Base-by-base conservation (phyloP, 2,113 vertebrate genomes). In the Fukomys damarensis region DNA sequence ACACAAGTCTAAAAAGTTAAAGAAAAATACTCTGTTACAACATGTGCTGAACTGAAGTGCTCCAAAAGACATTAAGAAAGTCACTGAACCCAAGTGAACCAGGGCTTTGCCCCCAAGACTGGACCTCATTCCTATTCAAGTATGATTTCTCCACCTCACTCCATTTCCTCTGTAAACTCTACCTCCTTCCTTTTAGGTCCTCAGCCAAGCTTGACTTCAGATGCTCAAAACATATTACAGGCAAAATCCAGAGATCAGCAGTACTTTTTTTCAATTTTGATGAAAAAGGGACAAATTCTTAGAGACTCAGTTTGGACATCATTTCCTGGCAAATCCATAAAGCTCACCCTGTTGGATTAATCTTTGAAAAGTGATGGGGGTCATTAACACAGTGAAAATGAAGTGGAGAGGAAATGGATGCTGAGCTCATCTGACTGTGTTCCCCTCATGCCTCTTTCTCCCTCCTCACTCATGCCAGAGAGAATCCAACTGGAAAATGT, bases 311-410 rank as follows among this genome's bases (percentile, higher is more conserved):
- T 70, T 96, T 82, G 70, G 74, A 88, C 68, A 95, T 52, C 14
- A 77, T 94, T 98, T 96, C 41, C 58, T 96, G 65, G 82, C 76
- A 97, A 91, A 94, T 90, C 54, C 58, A 85, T 17, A 86, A 85
- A 92, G 65, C 28, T 93, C 61, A 86, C 74, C 49, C 9, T 59
- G 5, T 38, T 96, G 89, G 88, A 98, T 81, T 94, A 66, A 95
- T 93, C 86, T 76, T 54, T 89, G n/a, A 32, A 46, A 98, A 94
- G 88, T 74, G 65, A 49, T 94, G 58, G 93, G 59, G 94, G 66
- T 19, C 38, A 2, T 93, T 96, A 96, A 61, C 4, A 0, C 32
- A 81, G 46, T 58, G 68, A 74, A 95, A 96, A 81, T 94, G 95
- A 97, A 59, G 82, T 43, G 74, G 41, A 83, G 94, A 59, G 79